These are phyloP conservation scores for Lysandra coridon DNA, from an alignment of 2,888 invertebrate genomes.

Conservation along the genomic window DNA sequence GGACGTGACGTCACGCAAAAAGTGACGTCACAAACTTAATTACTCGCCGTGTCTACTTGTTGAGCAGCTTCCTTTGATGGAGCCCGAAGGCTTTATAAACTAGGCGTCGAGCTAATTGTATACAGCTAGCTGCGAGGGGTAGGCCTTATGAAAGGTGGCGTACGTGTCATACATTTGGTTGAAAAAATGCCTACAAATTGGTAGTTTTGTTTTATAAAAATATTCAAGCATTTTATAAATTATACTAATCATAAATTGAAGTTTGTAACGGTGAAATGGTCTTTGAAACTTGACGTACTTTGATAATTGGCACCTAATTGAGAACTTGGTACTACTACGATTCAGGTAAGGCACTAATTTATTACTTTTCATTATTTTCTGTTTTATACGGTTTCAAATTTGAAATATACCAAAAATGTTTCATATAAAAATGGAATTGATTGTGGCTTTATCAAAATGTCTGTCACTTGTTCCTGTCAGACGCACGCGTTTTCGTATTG, in stretches of 20 bases:
- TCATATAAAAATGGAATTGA: not conserved
- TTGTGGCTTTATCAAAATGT: slow-evolving; percentile 1
- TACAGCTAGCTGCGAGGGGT: not conserved
- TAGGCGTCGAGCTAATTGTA: slow-evolving; percentile 7
- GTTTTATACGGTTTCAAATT: too few relatives aligned
- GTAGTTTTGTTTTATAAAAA: too few relatives aligned
- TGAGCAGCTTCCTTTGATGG: slow-evolving; percentile 7
- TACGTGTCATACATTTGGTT: not conserved
- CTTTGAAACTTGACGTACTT: too few relatives aligned
- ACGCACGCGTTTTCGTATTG: not conserved
- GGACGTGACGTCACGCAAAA: slow-evolving; percentile 16
- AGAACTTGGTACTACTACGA: too few relatives aligned
- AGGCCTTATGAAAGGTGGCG: not conserved
- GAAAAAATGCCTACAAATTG: too few relatives aligned
- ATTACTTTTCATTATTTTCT: too few relatives aligned
- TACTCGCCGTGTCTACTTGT: slow-evolving; percentile 15
- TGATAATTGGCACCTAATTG: too few relatives aligned
- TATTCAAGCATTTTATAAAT: too few relatives aligned
- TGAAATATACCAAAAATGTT: not conserved
- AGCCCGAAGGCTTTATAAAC: not conserved
- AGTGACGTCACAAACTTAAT: slow-evolving; percentile 19
- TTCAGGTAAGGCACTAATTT: too few relatives aligned
- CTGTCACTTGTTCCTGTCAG: slow-evolving; percentile 13
- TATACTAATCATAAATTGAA: too few relatives aligned
- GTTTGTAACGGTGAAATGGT: too few relatives aligned